Conservation (phyloP, 2,113 vertebrate genomes). For the Dicrurus megarhynchus region DNA sequence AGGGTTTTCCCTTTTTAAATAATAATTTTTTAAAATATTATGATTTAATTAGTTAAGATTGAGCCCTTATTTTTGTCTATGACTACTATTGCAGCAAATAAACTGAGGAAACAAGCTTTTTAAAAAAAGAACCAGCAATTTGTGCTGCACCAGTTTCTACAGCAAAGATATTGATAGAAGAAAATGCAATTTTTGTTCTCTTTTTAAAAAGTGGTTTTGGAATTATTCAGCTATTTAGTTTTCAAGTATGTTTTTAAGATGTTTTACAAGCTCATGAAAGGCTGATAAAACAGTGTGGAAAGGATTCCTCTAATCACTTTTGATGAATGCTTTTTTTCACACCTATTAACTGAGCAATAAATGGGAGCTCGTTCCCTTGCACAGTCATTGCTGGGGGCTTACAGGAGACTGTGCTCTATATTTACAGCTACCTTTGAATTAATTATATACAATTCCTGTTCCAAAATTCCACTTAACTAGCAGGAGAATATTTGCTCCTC, state of each 20-base stretch:
- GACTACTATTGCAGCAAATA: background rate
- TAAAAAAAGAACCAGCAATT: background rate
- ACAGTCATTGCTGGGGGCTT: background rate
- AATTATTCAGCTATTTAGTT: background rate
- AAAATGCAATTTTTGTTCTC: background rate
- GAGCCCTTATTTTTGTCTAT: background rate
- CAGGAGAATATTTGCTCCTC: background rate
- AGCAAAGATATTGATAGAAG: background rate
- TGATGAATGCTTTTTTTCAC: background rate
- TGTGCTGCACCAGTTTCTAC: background rate
- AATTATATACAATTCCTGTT: background rate
- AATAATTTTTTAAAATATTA: accelerated
- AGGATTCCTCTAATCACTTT: background rate
- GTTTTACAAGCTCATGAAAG: background rate
- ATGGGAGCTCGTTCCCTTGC: background rate
- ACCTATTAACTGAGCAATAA: background rate
- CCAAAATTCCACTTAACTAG: background rate
- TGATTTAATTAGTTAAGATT: background rate
- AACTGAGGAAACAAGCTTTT: accelerated
- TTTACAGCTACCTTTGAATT: background rate
- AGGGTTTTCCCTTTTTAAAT: background rate
- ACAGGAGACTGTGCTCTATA: background rate
- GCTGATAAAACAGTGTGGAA: background rate
- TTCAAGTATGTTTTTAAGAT: background rate
- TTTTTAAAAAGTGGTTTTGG: background rate